Evolutionary conservation across 2,797 vertebrate species (phyloP), one percentile per base, ranked within the genome.

Genomic region (Leptoclinus maculatus): DNA sequence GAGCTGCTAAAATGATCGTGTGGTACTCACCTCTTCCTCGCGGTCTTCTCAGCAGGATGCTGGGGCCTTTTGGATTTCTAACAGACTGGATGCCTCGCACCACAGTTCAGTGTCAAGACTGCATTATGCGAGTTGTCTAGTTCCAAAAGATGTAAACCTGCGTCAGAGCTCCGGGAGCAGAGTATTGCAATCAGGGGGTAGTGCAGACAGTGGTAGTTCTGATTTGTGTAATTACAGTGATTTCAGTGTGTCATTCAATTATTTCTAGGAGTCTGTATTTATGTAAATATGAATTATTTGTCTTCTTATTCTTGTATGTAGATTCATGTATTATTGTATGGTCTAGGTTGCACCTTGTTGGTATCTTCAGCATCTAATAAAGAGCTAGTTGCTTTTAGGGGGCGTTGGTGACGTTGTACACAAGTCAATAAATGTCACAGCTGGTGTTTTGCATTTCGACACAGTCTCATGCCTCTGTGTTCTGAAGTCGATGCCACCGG

Each of bases 391-490:
- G 19, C 45, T 66, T 66, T 51, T 29, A 65, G 27, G 13, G 21
- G 29, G 1, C 1, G 39, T 27, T 25, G 38, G 38, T 29, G 16
- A 29, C 9, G 4, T 16, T 65, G 60, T 25, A 47, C 0, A 7
- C 13, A 53, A 34, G 41, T 49, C 13, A 39, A 51, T 51, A 59
- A 53, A 68, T 67, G 43, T 67, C 34, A 59, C 64, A 75, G 54
- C 64, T 41, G 43, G 43, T 32, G 32, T 14, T 74, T 66, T 67
- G 56, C 36, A 68, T 76, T 25, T 54, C 19, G 60, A 60, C 13
- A 21, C 25, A 53, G 13, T 19, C 34, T 17, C 9, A n/a, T 67
- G 23, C 19, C 16, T 45, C 53, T 43, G 66, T 53, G 25, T 62
- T 54, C 21, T 68, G 54, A 60, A 60, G 60, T 41, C 21, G 13